Evolutionary conservation across 64 coral and sea anemone species (phyloP), one percentile per base, ranked within the genome.

Genomic region (Astreopora myriophthalma): DNA sequence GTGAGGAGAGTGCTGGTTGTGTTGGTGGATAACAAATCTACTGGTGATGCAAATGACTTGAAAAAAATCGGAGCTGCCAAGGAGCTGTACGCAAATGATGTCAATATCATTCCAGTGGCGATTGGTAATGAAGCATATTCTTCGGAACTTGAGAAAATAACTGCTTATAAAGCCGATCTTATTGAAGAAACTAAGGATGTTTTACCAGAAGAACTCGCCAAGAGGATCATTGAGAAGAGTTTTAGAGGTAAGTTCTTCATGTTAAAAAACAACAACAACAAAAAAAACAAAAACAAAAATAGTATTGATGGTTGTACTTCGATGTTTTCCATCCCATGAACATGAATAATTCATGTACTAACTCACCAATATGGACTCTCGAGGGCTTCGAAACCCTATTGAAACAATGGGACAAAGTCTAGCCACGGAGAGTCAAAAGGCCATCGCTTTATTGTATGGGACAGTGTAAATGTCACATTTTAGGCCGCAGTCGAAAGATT

Each of bases 1-100:
- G 93, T 73, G 14, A 82, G 78, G 44, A 90, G 93, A 51, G 84
- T 97, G 9, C 71, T 97, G 1, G 93, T 95, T 2, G 30, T 95
- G 2, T 91, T 95, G 57, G 63, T 83, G 12, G 93, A 95, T 33
- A 79, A 83, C n/a, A 27, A 38, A 33, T 95, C 93, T 10, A 34
- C 62, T 19, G 77, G 84, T 14, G 57, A 60, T 14, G 33, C 31
- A 16, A n/a, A 63, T 30, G 65, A 91, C 58, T 48, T 90, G 24
- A 66, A 76, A 38, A 83, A 83, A 11, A 22, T 83, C 1, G 39
- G 48, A 14, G 81, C 63, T 72, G 88, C 88, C 1, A 91, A 73
- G 33, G 79, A 75, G 0, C 8, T 95, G 49, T 89, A 86, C 19
- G 39, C 25, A 76, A 48, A 37, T 16, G 73, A 77, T 26, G 73